A percentile compares a stretch with the other conserved stretches of the same genome.
phyloP scores from a whole-genome alignment of 2,797 vertebrate genomes.

The Brachyrhaphis roseni region DNA sequence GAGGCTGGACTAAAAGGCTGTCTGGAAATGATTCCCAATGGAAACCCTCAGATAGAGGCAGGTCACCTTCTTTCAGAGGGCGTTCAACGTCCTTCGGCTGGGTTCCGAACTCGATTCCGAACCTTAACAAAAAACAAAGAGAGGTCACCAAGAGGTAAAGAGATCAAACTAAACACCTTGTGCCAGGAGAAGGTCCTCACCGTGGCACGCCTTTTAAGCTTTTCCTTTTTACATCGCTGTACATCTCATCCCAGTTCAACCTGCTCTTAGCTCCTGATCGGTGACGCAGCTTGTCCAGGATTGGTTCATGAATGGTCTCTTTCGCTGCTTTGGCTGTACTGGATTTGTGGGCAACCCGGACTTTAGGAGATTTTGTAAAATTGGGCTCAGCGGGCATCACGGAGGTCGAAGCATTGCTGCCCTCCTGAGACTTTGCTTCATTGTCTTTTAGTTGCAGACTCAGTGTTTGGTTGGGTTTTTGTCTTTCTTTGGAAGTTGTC shows the following conservation, averaged over 20 bases:
- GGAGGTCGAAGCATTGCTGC: slow-evolving; percentile 76
- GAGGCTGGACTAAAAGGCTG: slow-evolving; percentile 7
- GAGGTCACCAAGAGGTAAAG: background rate
- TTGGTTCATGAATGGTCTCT: slow-evolving; percentile 78
- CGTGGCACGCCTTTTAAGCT: slow-evolving; percentile 84
- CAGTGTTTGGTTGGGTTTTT: background rate
- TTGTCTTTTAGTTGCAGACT: slow-evolving; percentile 20
- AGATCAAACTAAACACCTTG: background rate
- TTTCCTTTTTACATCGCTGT: slow-evolving; percentile 82
- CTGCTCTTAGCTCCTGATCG: slow-evolving; percentile 74
- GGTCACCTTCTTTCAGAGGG: slow-evolving; percentile 68
- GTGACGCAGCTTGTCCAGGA: slow-evolving; percentile 79
- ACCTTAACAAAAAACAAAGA: slow-evolving; percentile 74
- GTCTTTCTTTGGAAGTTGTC: background rate
- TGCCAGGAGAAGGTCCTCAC: slow-evolving; percentile 71
- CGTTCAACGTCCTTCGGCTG: slow-evolving; percentile 56
- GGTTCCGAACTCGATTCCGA: slow-evolving; percentile 85
- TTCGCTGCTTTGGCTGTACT: slow-evolving; percentile 71
- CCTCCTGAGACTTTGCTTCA: slow-evolving; percentile 69
- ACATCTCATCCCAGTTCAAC: slow-evolving; percentile 85
- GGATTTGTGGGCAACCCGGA: slow-evolving; percentile 83
- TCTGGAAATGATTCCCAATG: slow-evolving; percentile 85
- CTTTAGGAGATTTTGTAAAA: slow-evolving; percentile 77
- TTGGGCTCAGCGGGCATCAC: slow-evolving; percentile 77
- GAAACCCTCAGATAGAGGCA: slow-evolving; percentile 85